Base-by-base conservation (phyloP, 1,140 invertebrate species). In the Scaptodrosophila lebanonensis region DNA sequence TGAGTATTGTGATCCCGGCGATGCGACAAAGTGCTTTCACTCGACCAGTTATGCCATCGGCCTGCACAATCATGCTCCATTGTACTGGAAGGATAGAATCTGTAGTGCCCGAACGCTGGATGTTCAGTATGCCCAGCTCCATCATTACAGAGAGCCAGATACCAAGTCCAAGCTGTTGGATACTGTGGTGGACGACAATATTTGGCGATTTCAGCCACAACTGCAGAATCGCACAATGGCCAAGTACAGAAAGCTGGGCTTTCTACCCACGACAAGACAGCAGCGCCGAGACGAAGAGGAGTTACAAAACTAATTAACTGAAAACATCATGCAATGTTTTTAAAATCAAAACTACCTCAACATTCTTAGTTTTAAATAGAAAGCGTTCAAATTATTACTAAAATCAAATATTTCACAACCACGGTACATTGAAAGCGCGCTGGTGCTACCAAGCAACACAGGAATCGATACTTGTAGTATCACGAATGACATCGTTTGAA, bases 81-180 rank as follows among this genome's bases (percentile, higher is more conserved):
- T 85, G 7, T 54, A 29, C 15, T 59, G 51, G 1, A 68, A 60
- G 0, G 20, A 59, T 1, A 32, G 29, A 1, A 51, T 48, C 0
- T 51, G 66, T 9, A 77, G 77, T n/a, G 43, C 11, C 0, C 36
- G 60, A 9, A 83, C 72, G 5, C 51, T 83, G 29, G 66, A 67
- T 7, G 56, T 72, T 7, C 33, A 68, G 16, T 68, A 45, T n/a
- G 77, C 68, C 2, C 77, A 83, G 18, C 27, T 83, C 52, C 77
- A 83, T n/a, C 77, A 83, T 12, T 83, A 83, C 36, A 48, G 77
- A 0, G 77, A 83, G 7, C 77, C 77, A 17, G 72, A 77, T 13
- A 61, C 54, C 2, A 66, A 83, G 13, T 50, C 68, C 1, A 47
- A 44, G 17, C 56, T 83, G 4, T 17, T 83, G 2, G 42, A 83